Base-by-base conservation (phyloP, 1,140 invertebrate species). In the Potamilus streckersoni region DNA sequence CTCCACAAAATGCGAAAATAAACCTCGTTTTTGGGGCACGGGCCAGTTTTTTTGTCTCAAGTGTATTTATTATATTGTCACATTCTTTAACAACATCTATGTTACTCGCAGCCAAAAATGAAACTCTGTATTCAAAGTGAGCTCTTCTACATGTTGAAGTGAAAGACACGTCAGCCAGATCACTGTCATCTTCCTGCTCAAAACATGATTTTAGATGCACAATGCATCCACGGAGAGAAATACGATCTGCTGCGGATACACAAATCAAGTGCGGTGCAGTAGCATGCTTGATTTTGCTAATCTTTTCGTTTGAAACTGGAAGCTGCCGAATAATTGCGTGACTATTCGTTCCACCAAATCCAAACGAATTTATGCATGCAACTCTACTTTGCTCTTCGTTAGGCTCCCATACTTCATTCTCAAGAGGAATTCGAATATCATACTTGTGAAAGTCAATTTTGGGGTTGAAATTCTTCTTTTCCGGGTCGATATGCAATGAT, bases 391-490 rank as follows among this genome's bases (percentile, higher is more conserved):
- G 59, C 11, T 49, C 20, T n/a, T 15, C 17, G 27, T 63, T 63
- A 5, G 23, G 60, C n/a, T 80, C 93, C 94, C 14, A 98, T 91
- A 59, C 94, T 90, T 6, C 96, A 96, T 85, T 97, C 95, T 56
- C 87, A 89, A 14, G 98, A 89, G 16, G 94, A 95, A 82, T 69
- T 14, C 63, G 20, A n/a, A 82, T 63, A 2, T 56, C 49, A 38
- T 69, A 62, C 38, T 60, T 66, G 0, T 76, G 49, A n/a, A 80
- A 76, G 49, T 79, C 72, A 71, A 83, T 79, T 38, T 73, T 69
- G 20, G 71, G 76, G 57, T 83, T 82, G 31, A 68, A 63, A 17
- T 75, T 80, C 23, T 56, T 59, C 20, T 59, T 69, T 13, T 69
- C 95, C 60, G 88, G 91, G 64, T 79, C 77, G 17, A 73, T 76